Percentiles rank a stretch among this genome's conserved stretches.
These are phyloP conservation scores for Arothron firmamentum DNA, from an alignment of 2,113 vertebrate genomes.

Conservation along the genomic window DNA sequence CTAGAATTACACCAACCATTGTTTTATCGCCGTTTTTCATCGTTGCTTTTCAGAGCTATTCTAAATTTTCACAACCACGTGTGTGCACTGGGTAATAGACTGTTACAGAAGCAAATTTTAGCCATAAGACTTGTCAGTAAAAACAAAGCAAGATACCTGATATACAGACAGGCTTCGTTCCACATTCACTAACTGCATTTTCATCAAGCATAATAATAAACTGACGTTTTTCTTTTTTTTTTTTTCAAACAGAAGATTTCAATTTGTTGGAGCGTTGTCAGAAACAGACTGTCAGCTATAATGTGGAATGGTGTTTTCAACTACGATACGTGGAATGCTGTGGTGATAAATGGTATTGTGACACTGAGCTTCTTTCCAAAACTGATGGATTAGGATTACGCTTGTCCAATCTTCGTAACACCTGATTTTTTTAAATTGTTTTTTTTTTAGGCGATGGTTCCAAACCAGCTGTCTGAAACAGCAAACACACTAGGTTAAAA, in stretches of 20 bases:
- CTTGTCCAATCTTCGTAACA: slow-evolving; percentile 23
- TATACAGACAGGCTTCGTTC: slow-evolving; percentile 96
- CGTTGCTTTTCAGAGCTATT: slow-evolving; percentile 89
- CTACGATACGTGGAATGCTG: slow-evolving; percentile 74
- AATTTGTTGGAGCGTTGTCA: slow-evolving; percentile 68
- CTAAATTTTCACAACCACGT: slow-evolving; percentile 96
- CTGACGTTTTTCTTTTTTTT: slow-evolving; percentile 66
- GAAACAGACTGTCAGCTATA: slow-evolving; percentile 70
- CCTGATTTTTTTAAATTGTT: too few species aligned
- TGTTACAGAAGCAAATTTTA: slow-evolving; percentile 96
- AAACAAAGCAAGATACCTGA: slow-evolving; percentile 96
- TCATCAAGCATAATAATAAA: slow-evolving; percentile 91
- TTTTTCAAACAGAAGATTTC: slow-evolving; percentile 60
- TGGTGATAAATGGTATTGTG: slow-evolving; percentile 73
- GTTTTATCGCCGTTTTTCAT: slow-evolving; percentile 82
- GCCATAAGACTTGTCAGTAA: slow-evolving; percentile 97
- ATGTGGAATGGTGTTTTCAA: slow-evolving; percentile 73
- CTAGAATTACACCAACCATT: slow-evolving; percentile 90
- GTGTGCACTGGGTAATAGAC: slow-evolving; percentile 96
- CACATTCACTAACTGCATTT: slow-evolving; percentile 95
- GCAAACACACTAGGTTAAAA: slow-evolving; percentile 30
- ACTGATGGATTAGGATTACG: slow-evolving; percentile 20
- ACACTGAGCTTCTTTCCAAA: slow-evolving; percentile 72
- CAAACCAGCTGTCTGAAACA: slow-evolving; percentile 27
- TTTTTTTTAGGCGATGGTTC: slow-evolving; percentile 27